Evolutionary conservation across 1,140 invertebrate species (phyloP).

Genomic region (Delia radicum): DNA sequence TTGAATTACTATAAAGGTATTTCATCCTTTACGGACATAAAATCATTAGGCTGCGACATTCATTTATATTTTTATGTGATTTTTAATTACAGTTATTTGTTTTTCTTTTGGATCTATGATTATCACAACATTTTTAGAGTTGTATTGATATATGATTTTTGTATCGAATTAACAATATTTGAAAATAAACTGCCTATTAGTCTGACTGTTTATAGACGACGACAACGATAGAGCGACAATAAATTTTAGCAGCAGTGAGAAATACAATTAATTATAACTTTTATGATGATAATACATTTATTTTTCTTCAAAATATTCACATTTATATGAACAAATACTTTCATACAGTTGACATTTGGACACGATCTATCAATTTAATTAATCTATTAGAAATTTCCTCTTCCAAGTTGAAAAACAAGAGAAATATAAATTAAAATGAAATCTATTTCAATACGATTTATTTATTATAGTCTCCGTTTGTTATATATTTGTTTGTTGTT

Average conservation of each 20-base stretch:
- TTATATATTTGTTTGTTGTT: neutral
- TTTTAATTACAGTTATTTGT: neutral
- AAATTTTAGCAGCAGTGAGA: too few species aligned
- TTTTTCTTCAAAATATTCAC: neutral
- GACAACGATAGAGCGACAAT: neutral
- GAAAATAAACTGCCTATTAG: neutral
- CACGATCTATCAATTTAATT: conserved; percentile 22
- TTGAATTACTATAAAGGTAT: too few species aligned
- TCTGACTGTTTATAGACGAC: neutral
- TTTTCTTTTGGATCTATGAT: neutral
- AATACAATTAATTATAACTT: neutral
- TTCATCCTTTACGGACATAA: too few species aligned
- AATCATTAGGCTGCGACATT: too few species aligned
- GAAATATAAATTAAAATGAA: neutral
- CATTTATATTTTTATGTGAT: neutral
- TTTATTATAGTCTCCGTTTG: neutral
- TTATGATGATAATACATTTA: neutral
- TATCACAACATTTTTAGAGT: neutral
- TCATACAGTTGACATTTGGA: conserved; percentile 26
- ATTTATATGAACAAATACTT: neutral
- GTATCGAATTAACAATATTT: neutral
- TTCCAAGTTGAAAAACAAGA: neutral
- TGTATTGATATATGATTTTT: neutral
- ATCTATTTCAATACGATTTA: neutral
- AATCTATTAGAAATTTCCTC: conserved; percentile 24